These are phyloP conservation scores for Drosophila santomea DNA, from an alignment of 1,140 invertebrate species.

Conservation along the genomic window DNA sequence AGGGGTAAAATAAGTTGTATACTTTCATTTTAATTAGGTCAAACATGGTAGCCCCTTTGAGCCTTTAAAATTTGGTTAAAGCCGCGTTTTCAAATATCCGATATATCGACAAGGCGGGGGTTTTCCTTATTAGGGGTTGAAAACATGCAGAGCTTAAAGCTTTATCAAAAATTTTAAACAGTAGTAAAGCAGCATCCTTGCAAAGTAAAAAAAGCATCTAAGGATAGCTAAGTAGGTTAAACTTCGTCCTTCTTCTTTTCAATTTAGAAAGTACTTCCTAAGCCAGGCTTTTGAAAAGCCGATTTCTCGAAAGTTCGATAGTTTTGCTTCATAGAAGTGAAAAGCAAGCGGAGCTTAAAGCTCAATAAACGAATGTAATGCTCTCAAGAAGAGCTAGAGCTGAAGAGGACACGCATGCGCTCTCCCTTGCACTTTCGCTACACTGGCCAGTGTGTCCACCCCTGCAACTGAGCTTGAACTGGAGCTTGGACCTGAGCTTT, in stretches of 20 bases:
- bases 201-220: too few relatives aligned
- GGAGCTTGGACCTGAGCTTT: conserved; percentile 12
- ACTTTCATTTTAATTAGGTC: too few relatives aligned
- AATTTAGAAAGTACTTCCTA: neutral
- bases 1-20: too few relatives aligned
- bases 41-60: too few relatives aligned
- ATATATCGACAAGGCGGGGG: neutral
- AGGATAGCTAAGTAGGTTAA: too few relatives aligned
- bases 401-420: neutral
- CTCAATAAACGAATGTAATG: neutral
- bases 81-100: neutral
- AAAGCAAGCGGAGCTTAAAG: conserved; percentile 4
- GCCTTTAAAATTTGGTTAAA: neutral
- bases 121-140: neutral
- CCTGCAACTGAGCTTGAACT: conserved; percentile 7
- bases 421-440: neutral
- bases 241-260: too few relatives aligned
- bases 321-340: neutral
- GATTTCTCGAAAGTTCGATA: neutral
- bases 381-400: neutral
- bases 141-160: conserved; percentile 6
- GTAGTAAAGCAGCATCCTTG: too few relatives aligned
- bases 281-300: neutral
- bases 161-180: neutral
- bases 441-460: conserved; percentile 4